Evolutionary conservation across 2,797 vertebrate genomes (phyloP), one percentile per base, ranked within the genome.

Genomic region (Anisognathus igniventris): DNA sequence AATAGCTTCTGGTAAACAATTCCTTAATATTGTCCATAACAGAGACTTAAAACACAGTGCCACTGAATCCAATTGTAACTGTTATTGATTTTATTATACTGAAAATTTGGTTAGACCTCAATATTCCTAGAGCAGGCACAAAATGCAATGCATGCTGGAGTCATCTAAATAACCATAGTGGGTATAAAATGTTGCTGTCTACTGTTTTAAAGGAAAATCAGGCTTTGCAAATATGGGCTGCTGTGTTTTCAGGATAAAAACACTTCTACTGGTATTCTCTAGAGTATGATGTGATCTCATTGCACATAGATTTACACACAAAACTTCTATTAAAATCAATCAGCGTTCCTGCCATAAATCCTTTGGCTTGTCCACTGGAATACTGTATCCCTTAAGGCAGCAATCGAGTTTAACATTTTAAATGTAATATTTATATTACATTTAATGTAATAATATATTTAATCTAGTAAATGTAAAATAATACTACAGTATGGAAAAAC

Each of bases 311-410:
- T 74, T 87, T 89, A 90, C 56, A 73, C 20, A 39, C 48, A 61
- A 74, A 95, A 62, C 60, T 82, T 83, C 40, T 64, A 57, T 64
- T 91, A 57, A 71, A 96, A 90, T 92, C 48, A 80, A 73, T 80
- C 56, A 53, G 1, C 11, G 7, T 76, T 89, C 20, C 60, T 76
- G 60, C 37, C 75, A 77, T 64, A 89, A 91, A 73, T 56, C 65
- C 35, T 81, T 27, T 91, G 82, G 37, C 64, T 87, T 88, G 56
- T 89, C 74, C 42, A 64, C 24, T 67, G 75, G 22, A 90, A 70
- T 82, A 86, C 91, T 44, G 45, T 66, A 86, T 67, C 54, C 62
- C 85, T 94, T 90, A 78, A 86, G 70, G 89, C 75, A 93, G 88
- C 73, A 94, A 76, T 45, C 30, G 7, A 54, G 42, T 85, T 86